These are phyloP conservation scores for Papilio machaon DNA, from an alignment of 1,140 invertebrate genomes.

Conservation along the genomic window DNA sequence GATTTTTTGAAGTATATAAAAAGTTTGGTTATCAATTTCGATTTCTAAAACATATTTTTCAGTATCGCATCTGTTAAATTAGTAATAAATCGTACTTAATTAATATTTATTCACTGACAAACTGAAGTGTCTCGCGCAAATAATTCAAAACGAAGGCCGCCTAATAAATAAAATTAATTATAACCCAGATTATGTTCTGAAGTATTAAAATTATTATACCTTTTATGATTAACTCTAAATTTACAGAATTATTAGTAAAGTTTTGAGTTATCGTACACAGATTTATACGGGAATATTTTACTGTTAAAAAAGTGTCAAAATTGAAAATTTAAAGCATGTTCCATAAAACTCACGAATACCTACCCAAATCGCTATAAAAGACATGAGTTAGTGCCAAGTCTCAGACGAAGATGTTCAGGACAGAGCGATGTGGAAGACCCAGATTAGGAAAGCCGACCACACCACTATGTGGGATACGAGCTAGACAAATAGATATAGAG, in stretches of 20 bases:
- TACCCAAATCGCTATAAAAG: too few relatives aligned
- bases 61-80: background rate
- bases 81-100: slow-evolving; percentile 8
- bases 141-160: background rate
- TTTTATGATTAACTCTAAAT: background rate
- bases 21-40: background rate
- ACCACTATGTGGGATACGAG: too few relatives aligned
- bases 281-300: background rate
- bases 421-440: too few relatives aligned
- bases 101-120: slow-evolving; percentile 23
- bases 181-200: background rate
- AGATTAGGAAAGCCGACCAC: too few relatives aligned
- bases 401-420: too few relatives aligned
- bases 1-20: background rate
- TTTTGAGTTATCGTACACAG: background rate
- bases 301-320: too few relatives aligned
- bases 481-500: too few relatives aligned
- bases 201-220: background rate
- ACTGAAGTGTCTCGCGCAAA: background rate
- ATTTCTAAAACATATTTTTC: background rate
- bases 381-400: too few relatives aligned
- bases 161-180: slow-evolving; percentile 7
- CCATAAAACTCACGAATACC: too few relatives aligned
- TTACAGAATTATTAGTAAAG: background rate
- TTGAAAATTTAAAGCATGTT: too few relatives aligned